These are phyloP conservation scores for Rhopilema esculentum DNA, from an alignment of 30 jellyfish, hydroid and myxozoan genomes.

Conservation along the genomic window DNA sequence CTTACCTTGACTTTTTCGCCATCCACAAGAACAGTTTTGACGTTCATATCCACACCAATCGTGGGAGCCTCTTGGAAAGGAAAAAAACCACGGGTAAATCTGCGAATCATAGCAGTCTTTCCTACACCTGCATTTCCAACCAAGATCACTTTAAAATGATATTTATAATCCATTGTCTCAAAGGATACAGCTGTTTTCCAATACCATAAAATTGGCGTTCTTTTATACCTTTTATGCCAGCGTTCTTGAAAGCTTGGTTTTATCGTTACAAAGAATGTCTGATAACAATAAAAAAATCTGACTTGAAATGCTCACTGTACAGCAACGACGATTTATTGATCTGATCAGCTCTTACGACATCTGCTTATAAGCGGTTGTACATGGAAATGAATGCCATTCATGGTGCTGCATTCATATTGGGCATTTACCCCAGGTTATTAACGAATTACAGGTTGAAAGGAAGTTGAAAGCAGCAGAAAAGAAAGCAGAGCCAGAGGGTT, in stretches of 20 bases:
- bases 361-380: background rate
- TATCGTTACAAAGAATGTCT: background rate
- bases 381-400: slow-evolving; percentile 38
- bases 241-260: no score
- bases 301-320: background rate
- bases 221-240: background rate
- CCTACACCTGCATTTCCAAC: slow-evolving; percentile 97
- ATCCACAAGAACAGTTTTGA: slow-evolving; percentile 67
- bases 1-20: slow-evolving; percentile 89
- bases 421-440: slow-evolving; percentile 17
- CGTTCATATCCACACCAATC: slow-evolving; percentile 86
- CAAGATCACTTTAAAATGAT: slow-evolving; percentile 77
- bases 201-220: background rate
- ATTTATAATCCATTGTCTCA: slow-evolving; percentile 60
- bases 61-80: slow-evolving; percentile 91
- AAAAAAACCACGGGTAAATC: slow-evolving; percentile 75
- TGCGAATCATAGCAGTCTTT: slow-evolving; percentile 84
- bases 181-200: background rate
- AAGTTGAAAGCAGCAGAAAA: slow-evolving; percentile 32
- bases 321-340: background rate
- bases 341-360: background rate
- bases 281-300: background rate
- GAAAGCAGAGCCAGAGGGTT: background rate
- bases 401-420: slow-evolving; percentile 38
- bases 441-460: slow-evolving; percentile 13